Base-by-base conservation (phyloP, 2,888 invertebrate species). In the Belgica antarctica region DNA sequence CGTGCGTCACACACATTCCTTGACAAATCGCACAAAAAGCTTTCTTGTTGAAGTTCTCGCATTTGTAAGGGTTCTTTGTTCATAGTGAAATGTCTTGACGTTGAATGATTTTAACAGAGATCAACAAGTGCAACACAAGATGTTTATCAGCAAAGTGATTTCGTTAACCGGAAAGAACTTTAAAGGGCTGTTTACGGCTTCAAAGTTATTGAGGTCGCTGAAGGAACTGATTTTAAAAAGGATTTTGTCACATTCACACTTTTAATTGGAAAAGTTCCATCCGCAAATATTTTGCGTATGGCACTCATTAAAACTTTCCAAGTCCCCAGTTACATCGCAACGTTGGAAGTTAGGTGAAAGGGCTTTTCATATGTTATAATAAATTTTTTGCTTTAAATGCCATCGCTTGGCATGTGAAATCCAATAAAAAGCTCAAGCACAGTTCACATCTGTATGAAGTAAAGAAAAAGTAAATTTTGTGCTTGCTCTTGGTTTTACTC, bases 111-210 rank as follows among this genome's bases (percentile, higher is more conserved):
- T 12, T n/a, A 1, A 5, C 17, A 22, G 22, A 59, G 27, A 27
- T 59, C 59, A 59, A 59, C 59, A 59, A 59, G 59, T 59, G 19
- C 24, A 25, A 19, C 25, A 27, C 27, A 25, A 59, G 59, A 25
- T 59, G 25, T 59, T 59, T 59, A 41, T 41, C 41, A 41, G 2
- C n/a, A 41, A n/a, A 41, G 41, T n/a, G n/a, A n/a, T n/a, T n/a
- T n/a, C 41, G 10, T 41, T 41, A 41, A 41, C n/a, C n/a, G 41
- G 41, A 41, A 10, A 41, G 41, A 12, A 41, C 41, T 41, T 41
- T n/a, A 41, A 41, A 41, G 15, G 15, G 2, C 41, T 41, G 12
- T 41, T n/a, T n/a, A 41, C 41, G 15, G 34, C 12, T 34, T 34
- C 34, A 7, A 12, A 34, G 34, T 8, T 8, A 34, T 34, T 8